phyloP scores from a whole-genome alignment of 1,140 invertebrate species.

The Ostrea denselamellosa region DNA sequence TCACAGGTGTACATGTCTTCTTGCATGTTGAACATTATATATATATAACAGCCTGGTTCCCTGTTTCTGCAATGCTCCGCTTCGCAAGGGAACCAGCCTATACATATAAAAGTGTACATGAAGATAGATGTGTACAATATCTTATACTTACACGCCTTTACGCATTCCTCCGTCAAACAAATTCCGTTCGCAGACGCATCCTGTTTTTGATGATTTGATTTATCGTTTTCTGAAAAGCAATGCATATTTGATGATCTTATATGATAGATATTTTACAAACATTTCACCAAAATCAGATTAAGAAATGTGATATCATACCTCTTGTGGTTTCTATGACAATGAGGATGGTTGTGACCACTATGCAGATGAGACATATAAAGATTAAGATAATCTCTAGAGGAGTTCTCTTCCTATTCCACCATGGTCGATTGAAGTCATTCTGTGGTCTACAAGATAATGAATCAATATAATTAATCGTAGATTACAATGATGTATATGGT shows the following conservation, averaged over 20 bases:
- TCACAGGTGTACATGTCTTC: no score
- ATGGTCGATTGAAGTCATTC: constrained; percentile 2
- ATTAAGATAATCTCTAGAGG: constrained; percentile 15
- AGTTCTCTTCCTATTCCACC: constrained; percentile 39
- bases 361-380: constrained; percentile 24
- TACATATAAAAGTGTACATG: no score
- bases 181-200: constrained; percentile 31
- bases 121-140: no score
- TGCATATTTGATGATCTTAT: background rate
- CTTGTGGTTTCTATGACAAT: constrained; percentile 37
- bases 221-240: background rate
- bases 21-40: no score
- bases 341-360: constrained; percentile 16
- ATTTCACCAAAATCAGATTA: background rate
- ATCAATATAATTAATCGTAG: no score
- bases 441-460: background rate
- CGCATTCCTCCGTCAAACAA: constrained; percentile 63
- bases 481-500: no score
- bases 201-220: background rate
- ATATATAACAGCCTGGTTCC: no score
- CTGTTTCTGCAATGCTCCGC: no score
- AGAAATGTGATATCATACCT: background rate
- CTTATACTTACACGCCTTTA: constrained; percentile 64
- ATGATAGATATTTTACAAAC: background rate
- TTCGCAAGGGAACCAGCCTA: no score